Percentiles rank a stretch among this genome's conserved stretches.
phyloP scores from a whole-genome alignment of 2,888 invertebrate genomes.

The Cryptosula pallasiana region DNA sequence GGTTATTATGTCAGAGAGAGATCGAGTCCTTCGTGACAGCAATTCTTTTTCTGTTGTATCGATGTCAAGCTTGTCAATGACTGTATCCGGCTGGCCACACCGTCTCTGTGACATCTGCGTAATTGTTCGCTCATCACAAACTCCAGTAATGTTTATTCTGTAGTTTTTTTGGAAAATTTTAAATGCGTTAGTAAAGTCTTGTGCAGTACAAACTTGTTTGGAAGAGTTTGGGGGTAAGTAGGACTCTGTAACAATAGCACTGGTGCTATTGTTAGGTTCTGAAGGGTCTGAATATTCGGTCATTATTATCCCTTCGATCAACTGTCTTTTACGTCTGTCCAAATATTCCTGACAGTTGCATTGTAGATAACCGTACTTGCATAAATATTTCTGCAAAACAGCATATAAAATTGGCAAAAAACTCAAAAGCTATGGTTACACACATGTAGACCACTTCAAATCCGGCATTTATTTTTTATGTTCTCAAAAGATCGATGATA shows the following conservation, averaged over 20 bases:
- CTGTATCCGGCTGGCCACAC: slow-evolving; percentile 17
- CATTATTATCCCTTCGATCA: background rate
- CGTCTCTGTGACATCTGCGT: slow-evolving; percentile 6
- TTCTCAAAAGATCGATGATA: background rate
- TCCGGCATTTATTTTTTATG: background rate
- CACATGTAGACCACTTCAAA: no score
- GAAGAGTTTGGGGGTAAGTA: background rate
- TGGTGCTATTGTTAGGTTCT: background rate
- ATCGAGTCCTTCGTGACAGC: background rate
- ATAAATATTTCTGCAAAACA: slow-evolving; percentile 13
- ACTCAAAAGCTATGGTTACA: background rate
- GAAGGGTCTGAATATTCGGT: background rate
- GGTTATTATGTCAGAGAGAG: background rate
- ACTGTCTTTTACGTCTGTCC: background rate
- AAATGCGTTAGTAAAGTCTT: background rate
- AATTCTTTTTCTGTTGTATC: background rate
- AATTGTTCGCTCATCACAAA: background rate
- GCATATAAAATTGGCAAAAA: background rate
- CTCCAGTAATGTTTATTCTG: background rate
- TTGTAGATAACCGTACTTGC: slow-evolving; percentile 1
- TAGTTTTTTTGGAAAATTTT: slow-evolving; percentile 5
- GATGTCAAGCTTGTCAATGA: background rate
- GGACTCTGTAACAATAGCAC: no score
- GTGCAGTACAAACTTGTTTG: background rate
- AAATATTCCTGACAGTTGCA: background rate